phyloP scores from a whole-genome alignment of 2,888 invertebrate species.

The Netelia virgata region DNA sequence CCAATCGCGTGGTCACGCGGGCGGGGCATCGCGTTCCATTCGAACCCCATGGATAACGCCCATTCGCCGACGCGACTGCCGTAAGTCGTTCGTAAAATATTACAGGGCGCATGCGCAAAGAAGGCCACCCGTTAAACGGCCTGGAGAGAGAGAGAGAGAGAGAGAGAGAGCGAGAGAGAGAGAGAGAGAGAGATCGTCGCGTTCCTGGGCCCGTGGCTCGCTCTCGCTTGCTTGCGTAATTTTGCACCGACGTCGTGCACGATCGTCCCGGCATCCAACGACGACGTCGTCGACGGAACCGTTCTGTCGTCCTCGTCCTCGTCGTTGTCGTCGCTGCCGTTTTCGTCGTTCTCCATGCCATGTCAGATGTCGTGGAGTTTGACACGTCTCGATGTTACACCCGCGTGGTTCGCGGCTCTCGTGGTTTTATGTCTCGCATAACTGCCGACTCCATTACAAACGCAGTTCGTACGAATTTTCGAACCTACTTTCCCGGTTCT shows the following conservation, averaged over 20 bases:
- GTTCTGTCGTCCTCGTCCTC: slow-evolving; percentile 52
- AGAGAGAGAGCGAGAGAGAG: too few species aligned
- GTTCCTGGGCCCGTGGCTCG: slow-evolving; percentile 52
- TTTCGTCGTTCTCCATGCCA: slow-evolving; percentile 75
- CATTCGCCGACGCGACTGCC: slow-evolving; percentile 27
- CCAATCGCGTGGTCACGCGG: slow-evolving; percentile 66
- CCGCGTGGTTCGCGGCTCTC: slow-evolving; percentile 52
- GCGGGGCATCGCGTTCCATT: slow-evolving; percentile 24
- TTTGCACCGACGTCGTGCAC: slow-evolving; percentile 67
- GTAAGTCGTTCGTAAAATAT: slow-evolving; percentile 37
- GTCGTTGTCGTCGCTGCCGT: slow-evolving; percentile 65
- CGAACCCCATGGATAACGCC: slow-evolving; percentile 50
- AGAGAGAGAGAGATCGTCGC: slow-evolving; percentile 21
- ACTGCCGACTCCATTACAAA: background rate
- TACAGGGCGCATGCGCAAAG: slow-evolving; percentile 50
- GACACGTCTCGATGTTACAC: slow-evolving; percentile 71
- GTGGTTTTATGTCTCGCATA: background rate
- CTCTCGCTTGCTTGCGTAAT: slow-evolving; percentile 70
- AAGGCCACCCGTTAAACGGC: slow-evolving; percentile 17
- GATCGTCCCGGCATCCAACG: slow-evolving; percentile 59
- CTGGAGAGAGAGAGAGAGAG: slow-evolving; percentile 10
- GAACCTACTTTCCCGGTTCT: background rate
- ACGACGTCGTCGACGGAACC: slow-evolving; percentile 63
- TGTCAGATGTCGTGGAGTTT: slow-evolving; percentile 81
- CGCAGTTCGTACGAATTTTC: background rate